Evolutionary conservation across 2,797 vertebrate species (phyloP).

Genomic region (Aldrovandia affinis): DNA sequence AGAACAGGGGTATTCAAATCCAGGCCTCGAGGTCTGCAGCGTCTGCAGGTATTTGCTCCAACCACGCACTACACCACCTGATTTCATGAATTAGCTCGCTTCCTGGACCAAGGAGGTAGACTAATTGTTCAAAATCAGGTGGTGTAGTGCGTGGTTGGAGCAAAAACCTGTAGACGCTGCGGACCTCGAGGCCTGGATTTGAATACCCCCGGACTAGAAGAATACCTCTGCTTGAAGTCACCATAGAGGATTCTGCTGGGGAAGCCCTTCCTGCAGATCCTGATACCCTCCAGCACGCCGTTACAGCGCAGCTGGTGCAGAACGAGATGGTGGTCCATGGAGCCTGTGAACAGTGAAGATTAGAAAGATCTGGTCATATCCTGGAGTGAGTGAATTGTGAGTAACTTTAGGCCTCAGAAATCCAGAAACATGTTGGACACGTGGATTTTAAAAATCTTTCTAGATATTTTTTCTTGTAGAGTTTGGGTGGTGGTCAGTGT

Average conservation of each 20-base stretch:
- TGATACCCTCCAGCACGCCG: conserved; percentile 81
- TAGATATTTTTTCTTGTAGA: conserved; percentile 70
- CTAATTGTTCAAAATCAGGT: too few species aligned
- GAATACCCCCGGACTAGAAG: too few species aligned
- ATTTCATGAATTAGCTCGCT: too few species aligned
- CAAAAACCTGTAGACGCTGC: too few species aligned
- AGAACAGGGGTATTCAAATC: too few species aligned
- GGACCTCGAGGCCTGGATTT: too few species aligned
- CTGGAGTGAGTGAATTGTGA: background rate
- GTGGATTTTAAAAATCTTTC: conserved; percentile 53
- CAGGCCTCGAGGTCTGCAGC: too few species aligned
- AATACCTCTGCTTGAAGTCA: conserved; percentile 86
- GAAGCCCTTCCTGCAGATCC: conserved; percentile 85
- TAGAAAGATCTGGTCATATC: background rate
- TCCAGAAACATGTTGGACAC: background rate
- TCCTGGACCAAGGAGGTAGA: too few species aligned
- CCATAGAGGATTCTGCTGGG: conserved; percentile 81
- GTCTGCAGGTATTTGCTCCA: too few species aligned
- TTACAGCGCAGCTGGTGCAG: conserved; percentile 86
- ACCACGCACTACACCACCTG: too few species aligned
- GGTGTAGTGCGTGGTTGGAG: too few species aligned
- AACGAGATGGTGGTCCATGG: conserved; percentile 73
- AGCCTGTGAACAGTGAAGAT: background rate
- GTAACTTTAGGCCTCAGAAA: conserved; percentile 56
- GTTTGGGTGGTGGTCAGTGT: too few species aligned